phyloP scores from a whole-genome alignment of 2,888 invertebrate genomes.

The Onchidella celtica region DNA sequence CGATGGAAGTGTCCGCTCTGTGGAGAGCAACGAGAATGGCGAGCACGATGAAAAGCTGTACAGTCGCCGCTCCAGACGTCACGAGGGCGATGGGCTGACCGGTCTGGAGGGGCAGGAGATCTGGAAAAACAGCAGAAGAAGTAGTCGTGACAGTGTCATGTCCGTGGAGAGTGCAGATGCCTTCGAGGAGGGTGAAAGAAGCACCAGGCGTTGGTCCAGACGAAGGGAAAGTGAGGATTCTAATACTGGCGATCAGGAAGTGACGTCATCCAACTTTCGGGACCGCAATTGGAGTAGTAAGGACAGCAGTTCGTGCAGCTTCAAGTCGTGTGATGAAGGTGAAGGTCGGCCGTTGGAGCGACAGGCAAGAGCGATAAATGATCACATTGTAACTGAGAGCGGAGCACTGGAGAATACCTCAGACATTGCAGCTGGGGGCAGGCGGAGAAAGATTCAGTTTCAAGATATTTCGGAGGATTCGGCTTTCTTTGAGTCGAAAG shows the following conservation, averaged over 20 bases:
- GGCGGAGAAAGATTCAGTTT: background rate
- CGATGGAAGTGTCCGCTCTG: background rate
- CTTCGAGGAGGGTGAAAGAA: background rate
- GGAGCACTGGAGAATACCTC: background rate
- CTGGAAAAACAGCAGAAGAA: background rate
- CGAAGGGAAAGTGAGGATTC: slow-evolving; percentile 1
- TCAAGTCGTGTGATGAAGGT: background rate
- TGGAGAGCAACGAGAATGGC: background rate
- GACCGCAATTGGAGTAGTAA: slow-evolving; percentile 9
- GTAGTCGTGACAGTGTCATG: background rate
- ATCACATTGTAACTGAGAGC: too few relatives aligned
- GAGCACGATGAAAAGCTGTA: background rate
- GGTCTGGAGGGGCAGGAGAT: too few relatives aligned
- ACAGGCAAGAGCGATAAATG: too few relatives aligned
- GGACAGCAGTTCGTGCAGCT: slow-evolving; percentile 11
- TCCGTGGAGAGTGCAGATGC: slow-evolving; percentile 3
- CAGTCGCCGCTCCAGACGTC: background rate
- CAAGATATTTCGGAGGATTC: slow-evolving; percentile 2
- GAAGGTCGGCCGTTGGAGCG: too few relatives aligned
- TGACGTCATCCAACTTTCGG: background rate
- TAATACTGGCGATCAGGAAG: background rate
- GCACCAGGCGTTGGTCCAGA: background rate
- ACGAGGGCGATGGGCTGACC: background rate
- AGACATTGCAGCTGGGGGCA: background rate
- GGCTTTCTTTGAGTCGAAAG: background rate